Evolutionary conservation across 2,113 vertebrate species (phyloP).

Genomic region (Saiga tatarica): DNA sequence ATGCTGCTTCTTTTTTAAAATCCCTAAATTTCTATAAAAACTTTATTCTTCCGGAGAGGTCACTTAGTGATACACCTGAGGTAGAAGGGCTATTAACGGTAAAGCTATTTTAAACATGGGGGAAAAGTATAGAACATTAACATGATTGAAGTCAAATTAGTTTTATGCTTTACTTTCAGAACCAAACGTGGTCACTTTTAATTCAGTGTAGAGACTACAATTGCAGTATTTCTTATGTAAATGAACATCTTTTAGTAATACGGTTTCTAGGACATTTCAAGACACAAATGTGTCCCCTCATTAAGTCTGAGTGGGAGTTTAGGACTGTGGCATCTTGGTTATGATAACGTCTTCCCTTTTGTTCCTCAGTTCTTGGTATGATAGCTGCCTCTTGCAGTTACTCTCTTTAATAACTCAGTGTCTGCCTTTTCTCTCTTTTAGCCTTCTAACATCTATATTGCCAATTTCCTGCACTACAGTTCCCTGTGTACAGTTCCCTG

Average conservation of each 20-base stretch:
- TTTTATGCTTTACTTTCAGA: constrained; percentile 31
- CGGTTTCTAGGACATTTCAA: not conserved
- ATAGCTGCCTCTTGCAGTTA: not conserved
- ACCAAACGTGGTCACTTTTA: not conserved
- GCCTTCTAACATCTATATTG: not conserved
- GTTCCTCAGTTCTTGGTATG: not conserved
- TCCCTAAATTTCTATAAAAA: constrained; percentile 16
- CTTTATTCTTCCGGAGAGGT: not conserved
- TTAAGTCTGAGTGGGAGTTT: not conserved
- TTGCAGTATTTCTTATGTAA: constrained; percentile 12
- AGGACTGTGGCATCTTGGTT: not conserved
- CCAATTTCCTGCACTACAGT: not conserved
- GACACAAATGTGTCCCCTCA: not conserved
- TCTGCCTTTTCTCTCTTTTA: not conserved
- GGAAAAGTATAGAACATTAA: not conserved
- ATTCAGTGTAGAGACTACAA: not conserved
- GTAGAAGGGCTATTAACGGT: not conserved
- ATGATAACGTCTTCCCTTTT: not conserved
- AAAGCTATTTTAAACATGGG: constrained; percentile 17
- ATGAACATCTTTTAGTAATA: constrained; percentile 6
- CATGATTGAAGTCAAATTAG: not conserved
- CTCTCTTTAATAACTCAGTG: not conserved
- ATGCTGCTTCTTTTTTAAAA: not conserved
- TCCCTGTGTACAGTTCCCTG: not conserved
- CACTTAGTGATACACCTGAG: not conserved